phyloP scores from a whole-genome alignment of 2,797 vertebrate genomes.

The Lycodopsis pacificus region DNA sequence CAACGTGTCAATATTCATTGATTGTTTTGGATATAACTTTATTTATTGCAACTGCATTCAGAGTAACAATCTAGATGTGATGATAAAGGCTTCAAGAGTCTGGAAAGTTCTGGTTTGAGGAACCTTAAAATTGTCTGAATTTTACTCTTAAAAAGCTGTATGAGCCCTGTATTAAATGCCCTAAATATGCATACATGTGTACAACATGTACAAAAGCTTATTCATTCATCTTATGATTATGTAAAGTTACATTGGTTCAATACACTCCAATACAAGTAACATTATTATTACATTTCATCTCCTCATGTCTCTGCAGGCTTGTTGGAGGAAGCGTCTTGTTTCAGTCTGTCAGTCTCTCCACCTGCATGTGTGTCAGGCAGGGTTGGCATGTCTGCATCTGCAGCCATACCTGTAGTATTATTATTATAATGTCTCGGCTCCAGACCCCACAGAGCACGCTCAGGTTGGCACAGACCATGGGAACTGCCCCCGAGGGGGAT shows the following conservation, averaged over 20 bases:
- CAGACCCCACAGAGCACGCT: slow-evolving; percentile 73
- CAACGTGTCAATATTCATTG: neutral
- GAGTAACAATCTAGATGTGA: neutral
- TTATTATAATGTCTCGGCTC: slow-evolving; percentile 52
- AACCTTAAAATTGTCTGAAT: neutral
- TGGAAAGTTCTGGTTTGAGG: neutral
- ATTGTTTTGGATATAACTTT: neutral
- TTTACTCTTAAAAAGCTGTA: neutral
- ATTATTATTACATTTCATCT: neutral
- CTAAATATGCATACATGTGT: neutral
- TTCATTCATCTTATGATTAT: neutral
- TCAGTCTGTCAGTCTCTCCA: neutral
- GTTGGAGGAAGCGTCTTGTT: neutral
- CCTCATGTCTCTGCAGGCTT: neutral
- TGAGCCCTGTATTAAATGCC: neutral
- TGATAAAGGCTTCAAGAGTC: neutral
- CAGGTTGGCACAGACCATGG: slow-evolving; percentile 81
- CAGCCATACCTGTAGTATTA: slow-evolving; percentile 55
- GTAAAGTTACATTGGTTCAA: neutral
- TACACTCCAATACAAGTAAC: neutral
- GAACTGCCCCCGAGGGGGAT: slow-evolving; percentile 84
- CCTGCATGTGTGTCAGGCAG: slow-evolving; percentile 38
- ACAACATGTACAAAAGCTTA: neutral
- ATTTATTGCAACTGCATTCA: neutral
- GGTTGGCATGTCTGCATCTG: slow-evolving; percentile 74